A percentile compares a stretch with the other conserved stretches of the same genome.
These are phyloP conservation scores for Metalampra italica DNA, from an alignment of 2,888 invertebrate species.

Conservation along the genomic window DNA sequence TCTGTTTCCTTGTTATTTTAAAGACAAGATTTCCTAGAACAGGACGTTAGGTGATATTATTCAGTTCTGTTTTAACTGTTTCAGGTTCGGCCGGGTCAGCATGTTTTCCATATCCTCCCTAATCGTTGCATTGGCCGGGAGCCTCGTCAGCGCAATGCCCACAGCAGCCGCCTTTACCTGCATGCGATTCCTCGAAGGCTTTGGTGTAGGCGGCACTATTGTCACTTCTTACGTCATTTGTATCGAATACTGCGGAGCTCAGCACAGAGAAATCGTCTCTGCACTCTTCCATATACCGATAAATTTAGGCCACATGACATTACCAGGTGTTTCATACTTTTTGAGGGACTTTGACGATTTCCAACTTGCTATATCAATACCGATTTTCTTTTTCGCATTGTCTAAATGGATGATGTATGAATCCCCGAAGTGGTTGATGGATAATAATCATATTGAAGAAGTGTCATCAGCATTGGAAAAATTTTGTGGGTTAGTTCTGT, in stretches of 20 bases:
- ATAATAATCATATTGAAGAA: slow-evolving; percentile 36
- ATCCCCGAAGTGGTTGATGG: slow-evolving; percentile 63
- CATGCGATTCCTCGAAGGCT: slow-evolving; percentile 52
- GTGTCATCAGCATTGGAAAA: slow-evolving; percentile 45
- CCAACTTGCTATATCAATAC: slow-evolving; percentile 50
- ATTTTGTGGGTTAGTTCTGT: slow-evolving; percentile 27
- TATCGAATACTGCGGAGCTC: slow-evolving; percentile 48
- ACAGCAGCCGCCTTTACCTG: slow-evolving; percentile 31
- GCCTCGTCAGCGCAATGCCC: slow-evolving; percentile 44
- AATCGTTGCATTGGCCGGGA: slow-evolving; percentile 37
- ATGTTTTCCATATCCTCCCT: slow-evolving; percentile 35
- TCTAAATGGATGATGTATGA: slow-evolving; percentile 41
- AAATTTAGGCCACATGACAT: slow-evolving; percentile 46
- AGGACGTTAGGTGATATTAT: too few species aligned
- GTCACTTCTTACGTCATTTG: slow-evolving; percentile 53
- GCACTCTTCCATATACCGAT: slow-evolving; percentile 54
- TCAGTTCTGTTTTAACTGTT: slow-evolving; percentile 7
- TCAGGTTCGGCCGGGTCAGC: slow-evolving; percentile 49
- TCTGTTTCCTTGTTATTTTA: too few species aligned
- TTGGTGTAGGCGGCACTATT: slow-evolving; percentile 50
- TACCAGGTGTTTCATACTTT: slow-evolving; percentile 52
- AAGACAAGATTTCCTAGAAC: too few species aligned
- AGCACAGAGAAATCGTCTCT: slow-evolving; percentile 46
- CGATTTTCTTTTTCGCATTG: slow-evolving; percentile 37
- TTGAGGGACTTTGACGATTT: slow-evolving; percentile 47